phyloP scores from a whole-genome alignment of 2,888 invertebrate genomes.

The Dilophus febrilis region DNA sequence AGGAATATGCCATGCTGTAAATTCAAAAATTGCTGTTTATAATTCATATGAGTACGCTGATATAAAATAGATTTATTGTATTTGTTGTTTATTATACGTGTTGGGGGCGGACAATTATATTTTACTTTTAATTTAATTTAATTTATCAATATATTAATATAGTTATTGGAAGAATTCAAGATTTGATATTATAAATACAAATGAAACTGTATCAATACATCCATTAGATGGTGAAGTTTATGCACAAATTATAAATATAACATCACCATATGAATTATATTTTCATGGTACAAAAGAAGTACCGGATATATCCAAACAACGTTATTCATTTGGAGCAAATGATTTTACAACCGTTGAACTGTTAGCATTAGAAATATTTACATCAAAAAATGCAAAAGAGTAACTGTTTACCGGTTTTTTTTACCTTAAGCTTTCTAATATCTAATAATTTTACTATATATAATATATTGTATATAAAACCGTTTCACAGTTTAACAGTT shows the following conservation, averaged over 20 bases:
- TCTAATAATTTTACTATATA: not conserved
- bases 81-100: not conserved
- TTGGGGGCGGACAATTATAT: too few relatives aligned
- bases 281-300: constrained; percentile 50
- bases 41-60: constrained; percentile 21
- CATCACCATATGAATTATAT: constrained; percentile 45
- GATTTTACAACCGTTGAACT: constrained; percentile 43
- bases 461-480: not conserved
- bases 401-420: constrained; percentile 15
- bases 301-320: constrained; percentile 44
- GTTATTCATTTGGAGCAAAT: constrained; percentile 32
- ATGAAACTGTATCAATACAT: constrained; percentile 40
- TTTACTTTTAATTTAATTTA: too few relatives aligned
- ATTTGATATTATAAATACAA: constrained; percentile 34
- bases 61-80: not conserved
- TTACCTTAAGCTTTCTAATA: not conserved
- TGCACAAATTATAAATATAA: constrained; percentile 52
- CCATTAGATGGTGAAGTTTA: constrained; percentile 61
- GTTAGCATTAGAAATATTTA: constrained; percentile 40
- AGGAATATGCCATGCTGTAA: constrained; percentile 51
- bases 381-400: constrained; percentile 37
- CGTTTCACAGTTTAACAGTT: constrained; percentile 42
- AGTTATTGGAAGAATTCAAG: constrained; percentile 41
- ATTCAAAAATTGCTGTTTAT: constrained; percentile 41
- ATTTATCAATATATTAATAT: not conserved